A percentile compares a stretch with the other conserved stretches of the same genome.
Conservation (phyloP, 1,140 invertebrate species). For the Drosophila sp. region DNA sequence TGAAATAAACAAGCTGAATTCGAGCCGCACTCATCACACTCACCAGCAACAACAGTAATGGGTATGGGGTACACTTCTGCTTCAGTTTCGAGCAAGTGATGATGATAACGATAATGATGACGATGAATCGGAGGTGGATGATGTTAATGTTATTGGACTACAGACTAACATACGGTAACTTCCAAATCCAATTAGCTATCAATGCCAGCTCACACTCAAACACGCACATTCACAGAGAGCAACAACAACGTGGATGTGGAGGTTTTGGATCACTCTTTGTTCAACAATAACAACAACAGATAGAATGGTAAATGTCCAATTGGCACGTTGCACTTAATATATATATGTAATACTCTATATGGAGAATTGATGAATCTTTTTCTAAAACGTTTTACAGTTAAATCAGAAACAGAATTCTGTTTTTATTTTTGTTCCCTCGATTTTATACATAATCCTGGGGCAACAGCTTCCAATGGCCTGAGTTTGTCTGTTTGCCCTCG, state of each 20-base stretch:
- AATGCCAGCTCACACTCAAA: slow-evolving; percentile 25
- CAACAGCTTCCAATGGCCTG: slow-evolving; percentile 49
- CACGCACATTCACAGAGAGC: background rate
- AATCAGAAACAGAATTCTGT: background rate
- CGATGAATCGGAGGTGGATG: background rate
- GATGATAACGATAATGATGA: slow-evolving; percentile 10
- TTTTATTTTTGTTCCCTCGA: slow-evolving; percentile 3
- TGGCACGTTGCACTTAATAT: background rate
- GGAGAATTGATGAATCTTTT: background rate
- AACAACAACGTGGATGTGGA: slow-evolving; percentile 8
- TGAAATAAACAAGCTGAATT: slow-evolving; percentile 54
- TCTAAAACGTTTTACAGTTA: slow-evolving; percentile 2
- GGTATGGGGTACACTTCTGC: slow-evolving; percentile 9
- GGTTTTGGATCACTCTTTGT: background rate
- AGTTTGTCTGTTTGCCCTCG: slow-evolving; percentile 28
- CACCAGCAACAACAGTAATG: slow-evolving; percentile 25
- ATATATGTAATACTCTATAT: background rate
- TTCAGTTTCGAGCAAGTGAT: slow-evolving; percentile 19
- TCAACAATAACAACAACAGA: background rate
- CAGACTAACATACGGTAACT: slow-evolving; percentile 22
- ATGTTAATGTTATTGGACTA: slow-evolving; percentile 2
- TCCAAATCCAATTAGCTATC: slow-evolving; percentile 58
- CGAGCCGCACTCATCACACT: slow-evolving; percentile 13
- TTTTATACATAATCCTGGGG: slow-evolving; percentile 4
- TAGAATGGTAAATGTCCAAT: slow-evolving; percentile 4